Conservation (phyloP, 2,888 invertebrate genomes). For the Clanis bilineata region DNA sequence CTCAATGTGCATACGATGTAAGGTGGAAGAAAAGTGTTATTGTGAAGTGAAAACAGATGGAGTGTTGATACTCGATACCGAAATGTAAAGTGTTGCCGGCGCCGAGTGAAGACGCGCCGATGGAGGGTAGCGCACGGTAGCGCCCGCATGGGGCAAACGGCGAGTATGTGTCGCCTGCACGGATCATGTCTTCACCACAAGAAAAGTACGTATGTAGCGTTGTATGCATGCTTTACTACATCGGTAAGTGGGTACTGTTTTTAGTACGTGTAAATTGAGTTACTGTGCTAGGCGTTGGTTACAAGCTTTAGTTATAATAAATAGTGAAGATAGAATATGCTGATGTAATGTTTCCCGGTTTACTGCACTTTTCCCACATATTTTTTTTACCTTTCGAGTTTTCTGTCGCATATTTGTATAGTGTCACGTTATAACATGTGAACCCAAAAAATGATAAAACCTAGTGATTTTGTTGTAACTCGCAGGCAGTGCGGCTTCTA, state of each 20-base stretch:
- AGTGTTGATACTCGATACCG: conserved; percentile 42
- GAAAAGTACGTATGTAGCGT: conserved; percentile 84
- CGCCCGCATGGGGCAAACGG: conserved; percentile 89
- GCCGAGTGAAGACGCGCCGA: conserved; percentile 50
- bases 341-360: not conserved
- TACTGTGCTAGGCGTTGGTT: not conserved
- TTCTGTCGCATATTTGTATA: no score
- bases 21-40: conserved; percentile 38
- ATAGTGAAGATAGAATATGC: not conserved
- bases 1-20: conserved; percentile 41
- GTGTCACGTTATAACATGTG: no score
- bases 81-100: conserved; percentile 52
- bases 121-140: conserved; percentile 72
- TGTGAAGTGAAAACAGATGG: conserved; percentile 58
- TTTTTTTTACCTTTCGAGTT: not conserved
- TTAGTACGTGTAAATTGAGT: not conserved
- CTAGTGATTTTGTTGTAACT: no score
- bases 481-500: no score
- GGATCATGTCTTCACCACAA: conserved; percentile 88
- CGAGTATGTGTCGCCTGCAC: conserved; percentile 91
- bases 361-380: no score
- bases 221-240: not conserved
- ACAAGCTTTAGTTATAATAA: not conserved
- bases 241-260: not conserved
- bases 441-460: no score